Evolutionary conservation across 1,140 invertebrate species (phyloP), one percentile per base, ranked within the genome.

Genomic region (Theocolax elegans): DNA sequence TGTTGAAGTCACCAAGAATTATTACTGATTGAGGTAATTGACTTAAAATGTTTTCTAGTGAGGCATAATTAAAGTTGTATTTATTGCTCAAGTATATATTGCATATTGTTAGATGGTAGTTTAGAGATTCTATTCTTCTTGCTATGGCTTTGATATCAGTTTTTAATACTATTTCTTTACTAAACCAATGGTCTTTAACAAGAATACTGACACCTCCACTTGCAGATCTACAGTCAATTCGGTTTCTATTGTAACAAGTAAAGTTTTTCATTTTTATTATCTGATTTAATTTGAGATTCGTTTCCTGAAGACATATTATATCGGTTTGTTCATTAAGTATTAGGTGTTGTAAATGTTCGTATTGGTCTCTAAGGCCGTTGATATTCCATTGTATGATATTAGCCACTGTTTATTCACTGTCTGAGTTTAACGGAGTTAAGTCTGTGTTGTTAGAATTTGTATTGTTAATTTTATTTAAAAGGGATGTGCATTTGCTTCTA

Each of bases 121-220:
- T 17, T 4, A 10, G 10, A 10, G n/a, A 10, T 46, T 15, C n/a
- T 15, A n/a, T 17, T 15, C n/a, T 46, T 4, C 3, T 46, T 46
- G 44, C 74, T 70, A 79, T 38, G 51, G 72, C 72, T 76, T 77
- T 73, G 27, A 79, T 42, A 19, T 71, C 49, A 29, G 72, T 74
- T 17, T 72, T 76, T 31, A 80, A 48, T 19, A 31, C n/a, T 49
- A 80, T 49, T 71, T 75, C 53, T 66, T 75, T 58, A 3, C 59
- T 48, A 31, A 74, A 38, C 53, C 68, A 67, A 53, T 72, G 40
- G 48, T 72, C 35, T 68, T 75, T 77, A 29, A 77, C 68, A 58
- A 63, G 77, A 12, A 72, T 77, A n/a, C 59, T 60, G 54, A 77
- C 76, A 40, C 74, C 78, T 27, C 74, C 75, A 65, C 78, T 79